phyloP scores from a whole-genome alignment of 2,888 invertebrate species.

The Tetragonula carbonaria region DNA sequence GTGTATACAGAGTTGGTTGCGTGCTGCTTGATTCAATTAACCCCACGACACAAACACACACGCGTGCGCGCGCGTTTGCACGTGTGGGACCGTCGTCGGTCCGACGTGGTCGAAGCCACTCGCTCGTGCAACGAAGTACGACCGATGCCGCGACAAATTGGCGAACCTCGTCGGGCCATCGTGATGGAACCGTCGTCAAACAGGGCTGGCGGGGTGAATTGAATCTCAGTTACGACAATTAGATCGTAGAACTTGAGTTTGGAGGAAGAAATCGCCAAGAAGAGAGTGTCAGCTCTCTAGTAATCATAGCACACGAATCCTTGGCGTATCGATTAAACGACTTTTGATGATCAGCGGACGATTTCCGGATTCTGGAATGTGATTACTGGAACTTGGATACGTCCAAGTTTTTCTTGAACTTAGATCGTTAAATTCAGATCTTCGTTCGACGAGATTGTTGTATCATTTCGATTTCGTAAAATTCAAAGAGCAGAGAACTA shows the following conservation, averaged over 20 bases:
- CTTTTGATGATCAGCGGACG: neutral
- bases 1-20: conserved; percentile 79
- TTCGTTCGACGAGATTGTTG: neutral
- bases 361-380: too few relatives aligned
- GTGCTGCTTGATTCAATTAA: conserved; percentile 82
- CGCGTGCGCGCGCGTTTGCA: conserved; percentile 50
- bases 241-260: conserved; percentile 4
- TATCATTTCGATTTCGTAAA: neutral
- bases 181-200: conserved; percentile 13
- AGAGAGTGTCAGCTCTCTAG: neutral
- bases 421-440: neutral
- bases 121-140: conserved; percentile 22
- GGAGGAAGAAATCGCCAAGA: neutral
- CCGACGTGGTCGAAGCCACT: conserved; percentile 22
- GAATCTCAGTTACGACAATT: conserved; percentile 38
- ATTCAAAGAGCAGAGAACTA: too few relatives aligned
- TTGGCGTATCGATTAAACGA: neutral
- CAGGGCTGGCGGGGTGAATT: neutral
- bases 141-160: conserved; percentile 57
- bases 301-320: neutral
- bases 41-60: conserved; percentile 74
- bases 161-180: conserved; percentile 53
- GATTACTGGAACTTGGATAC: too few relatives aligned
- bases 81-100: conserved; percentile 53
- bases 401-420: neutral